Conservation (phyloP, 2,888 invertebrate genomes). For the Anticlea derivata region DNA sequence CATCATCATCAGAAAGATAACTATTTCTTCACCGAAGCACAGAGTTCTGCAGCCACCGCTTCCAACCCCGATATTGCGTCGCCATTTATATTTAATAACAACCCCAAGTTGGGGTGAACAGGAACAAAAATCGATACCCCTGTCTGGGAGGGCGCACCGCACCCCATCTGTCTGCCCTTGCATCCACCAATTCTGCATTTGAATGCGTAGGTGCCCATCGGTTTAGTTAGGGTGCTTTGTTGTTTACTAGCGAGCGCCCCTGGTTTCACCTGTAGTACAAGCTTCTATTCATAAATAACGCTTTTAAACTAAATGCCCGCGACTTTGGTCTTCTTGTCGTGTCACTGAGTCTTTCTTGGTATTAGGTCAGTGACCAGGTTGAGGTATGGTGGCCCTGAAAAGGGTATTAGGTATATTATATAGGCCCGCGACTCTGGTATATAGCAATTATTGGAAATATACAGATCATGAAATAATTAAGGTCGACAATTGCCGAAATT, state of each 20-base stretch:
- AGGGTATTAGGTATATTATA: too few species aligned
- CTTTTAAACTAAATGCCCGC: too few species aligned
- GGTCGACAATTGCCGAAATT: too few species aligned
- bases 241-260: constrained; percentile 13
- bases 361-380: too few species aligned
- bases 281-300: neutral
- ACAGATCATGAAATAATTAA: too few species aligned
- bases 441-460: too few species aligned
- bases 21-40: neutral
- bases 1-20: neutral
- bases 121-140: constrained; percentile 70
- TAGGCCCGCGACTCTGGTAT: too few species aligned
- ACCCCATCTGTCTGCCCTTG: constrained; percentile 40
- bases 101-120: constrained; percentile 59
- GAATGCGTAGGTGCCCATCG: constrained; percentile 25
- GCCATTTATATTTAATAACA: constrained; percentile 77
- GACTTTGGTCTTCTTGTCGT: too few species aligned
- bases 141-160: constrained; percentile 73
- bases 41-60: constrained; percentile 5
- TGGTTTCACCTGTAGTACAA: constrained; percentile 1
- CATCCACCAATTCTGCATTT: constrained; percentile 32
- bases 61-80: constrained; percentile 51
- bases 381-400: too few species aligned
- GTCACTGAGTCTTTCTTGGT: too few species aligned
- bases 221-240: constrained; percentile 26